Base-by-base conservation (phyloP, 2,113 vertebrate genomes). In the Antennarius striatus region DNA sequence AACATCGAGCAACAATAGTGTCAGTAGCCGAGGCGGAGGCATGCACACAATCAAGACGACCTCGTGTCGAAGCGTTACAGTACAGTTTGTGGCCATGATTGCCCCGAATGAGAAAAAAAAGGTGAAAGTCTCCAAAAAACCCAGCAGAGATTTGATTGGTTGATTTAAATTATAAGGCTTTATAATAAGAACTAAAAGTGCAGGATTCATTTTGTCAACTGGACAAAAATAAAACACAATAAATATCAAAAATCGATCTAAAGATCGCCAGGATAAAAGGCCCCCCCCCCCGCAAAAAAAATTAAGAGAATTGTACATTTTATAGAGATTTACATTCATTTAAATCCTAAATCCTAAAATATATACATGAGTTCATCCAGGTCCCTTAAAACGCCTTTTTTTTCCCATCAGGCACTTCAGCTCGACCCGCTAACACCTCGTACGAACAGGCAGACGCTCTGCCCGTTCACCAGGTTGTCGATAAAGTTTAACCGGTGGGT, bases 261-360 rank as follows among this genome's bases (percentile, higher is more conserved):
- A 36, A 36, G 7, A 36, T 36, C 4, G 4, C 7, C 32, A 36
- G 32, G 3, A 36, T 36, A 36, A 3, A 36, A 36, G 32, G 5
- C 2, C 32, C 32, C 7, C 32, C 32, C 32, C 22, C 22, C 22
- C 22, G 22, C 22, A 22, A 22, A 22, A 22, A 36, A 36, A 36
- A 36, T 36, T 36, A 36, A 36, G 32, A 36, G 32, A 36, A 36
- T 36, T 16, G 10, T 16, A 36, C 50, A 47, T 50, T 56, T 5
- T 14, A 68, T 39, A 56, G 54, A 6, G 70, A 83, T 83, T 73
- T 64, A 86, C 77, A 86, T 78, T n/a, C 14, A 54, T 77, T 80
- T 39, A 58, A 71, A 71, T 15, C 17, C 10, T 39, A 58, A 71
- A 71, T 15, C 17, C 10, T 76, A 39, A 67, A 79, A 75, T 71